Percentiles rank a stretch among this genome's conserved stretches.
These are phyloP conservation scores for Drosophila murphyi DNA, from an alignment of 1,140 invertebrate genomes.

Conservation along the genomic window DNA sequence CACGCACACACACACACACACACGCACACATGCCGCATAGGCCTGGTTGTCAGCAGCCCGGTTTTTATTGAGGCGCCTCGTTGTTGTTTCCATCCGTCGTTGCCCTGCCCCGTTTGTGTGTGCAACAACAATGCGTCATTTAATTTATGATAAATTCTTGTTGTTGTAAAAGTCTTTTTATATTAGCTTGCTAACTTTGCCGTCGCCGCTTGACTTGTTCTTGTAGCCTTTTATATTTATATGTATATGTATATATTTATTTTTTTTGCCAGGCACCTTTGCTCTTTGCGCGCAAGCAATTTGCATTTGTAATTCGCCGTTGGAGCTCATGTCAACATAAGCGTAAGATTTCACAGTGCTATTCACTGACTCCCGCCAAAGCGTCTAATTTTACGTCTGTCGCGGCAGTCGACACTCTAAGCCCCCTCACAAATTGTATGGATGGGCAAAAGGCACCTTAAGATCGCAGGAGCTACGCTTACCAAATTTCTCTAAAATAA, in stretches of 20 bases:
- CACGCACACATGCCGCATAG: constrained; percentile 6
- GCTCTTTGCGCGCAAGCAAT: constrained; percentile 60
- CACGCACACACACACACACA: constrained; percentile 17
- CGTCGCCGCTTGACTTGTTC: constrained; percentile 44
- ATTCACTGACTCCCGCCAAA: constrained; percentile 60
- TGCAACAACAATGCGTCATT: constrained; percentile 77
- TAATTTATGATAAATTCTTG: constrained; percentile 81
- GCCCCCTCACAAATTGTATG: not conserved
- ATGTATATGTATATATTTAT: not conserved
- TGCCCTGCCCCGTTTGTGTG: constrained; percentile 16
- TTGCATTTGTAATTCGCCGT: constrained; percentile 80
- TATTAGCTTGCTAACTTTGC: constrained; percentile 78
- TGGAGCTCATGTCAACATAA: constrained; percentile 78
- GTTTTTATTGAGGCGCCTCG: constrained; percentile 37
- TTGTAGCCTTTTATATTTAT: constrained; percentile 23
- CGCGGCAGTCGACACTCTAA: constrained; percentile 66
- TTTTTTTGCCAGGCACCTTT: constrained; percentile 24
- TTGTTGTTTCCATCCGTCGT: constrained; percentile 28
- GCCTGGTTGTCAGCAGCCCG: constrained; percentile 42
- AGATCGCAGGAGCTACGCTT: too few relatives aligned
- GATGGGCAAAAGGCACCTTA: too few relatives aligned
- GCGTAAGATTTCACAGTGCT: constrained; percentile 72
- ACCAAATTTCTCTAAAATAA: too few relatives aligned
- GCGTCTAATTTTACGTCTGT: constrained; percentile 73
- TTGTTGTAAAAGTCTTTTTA: constrained; percentile 65